Base-by-base conservation (phyloP, 2,113 vertebrate species). In the Electrona antarctica region DNA sequence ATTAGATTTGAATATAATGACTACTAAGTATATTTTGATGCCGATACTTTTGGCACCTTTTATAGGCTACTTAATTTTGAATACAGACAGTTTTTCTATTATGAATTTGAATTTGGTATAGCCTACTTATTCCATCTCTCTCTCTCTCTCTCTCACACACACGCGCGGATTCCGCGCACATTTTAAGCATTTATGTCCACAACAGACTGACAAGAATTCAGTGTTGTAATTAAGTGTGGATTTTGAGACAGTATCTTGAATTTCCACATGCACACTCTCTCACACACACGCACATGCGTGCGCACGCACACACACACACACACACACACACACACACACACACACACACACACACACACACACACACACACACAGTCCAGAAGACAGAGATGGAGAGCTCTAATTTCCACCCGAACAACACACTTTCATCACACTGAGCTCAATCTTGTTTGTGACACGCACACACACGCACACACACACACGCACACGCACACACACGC, bases 311-410 rank as follows among this genome's bases (percentile, higher is more conserved):
- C 28, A 60, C 58, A 60, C 28, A 60, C 29, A 60, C 58, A 60
- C 58, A 60, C 58, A 33, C 58, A 33, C 28, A 60, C 29, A 41
- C 15, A 28, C 46, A 69, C 21, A 69, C 11, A 49, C 6, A 50
- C 15, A 29, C 50, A 69, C 66, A 62, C 57, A 62, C 64, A 28
- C 47, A 61, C 74, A 78, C 75, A 56, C 7, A 62, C 56, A 65
- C 60, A 76, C 11, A 67, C 61, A 60, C 56, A 51, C 13, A 72
- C 13, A 50, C 61, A 60, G 61, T 66, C 73, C 73, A 13, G 66
- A 78, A 77, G 88, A 88, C 85, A 86, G 84, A 89, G 84, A 90
- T 89, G 80, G 85, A 88, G 84, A 85, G 83, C 69, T 86, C 71
- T 85, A 86, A 91, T 91, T 88, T 89, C 85, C 73, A 86, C 76